A percentile compares a stretch with the other conserved stretches of the same genome.
These are phyloP conservation scores for Lampropteryx suffumata DNA, from an alignment of 2,888 invertebrate species.

Conservation along the genomic window DNA sequence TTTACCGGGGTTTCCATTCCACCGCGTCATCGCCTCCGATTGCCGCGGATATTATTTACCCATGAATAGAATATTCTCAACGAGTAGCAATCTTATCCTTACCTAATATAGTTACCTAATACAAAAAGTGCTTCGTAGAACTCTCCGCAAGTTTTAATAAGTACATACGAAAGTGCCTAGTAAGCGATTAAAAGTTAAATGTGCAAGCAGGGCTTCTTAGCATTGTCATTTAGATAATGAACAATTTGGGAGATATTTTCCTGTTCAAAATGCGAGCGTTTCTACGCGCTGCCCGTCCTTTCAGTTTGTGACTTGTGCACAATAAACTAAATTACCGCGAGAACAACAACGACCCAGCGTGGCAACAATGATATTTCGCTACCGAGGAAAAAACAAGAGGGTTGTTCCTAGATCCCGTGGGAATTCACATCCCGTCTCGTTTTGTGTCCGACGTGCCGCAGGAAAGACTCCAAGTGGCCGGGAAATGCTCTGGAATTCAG, in stretches of 20 bases:
- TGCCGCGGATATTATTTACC: conserved; percentile 42
- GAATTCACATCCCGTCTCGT: conserved; percentile 63
- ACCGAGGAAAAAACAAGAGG: conserved; percentile 72
- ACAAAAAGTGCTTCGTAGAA: not conserved
- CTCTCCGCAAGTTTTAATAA: not conserved
- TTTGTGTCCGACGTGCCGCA: conserved; percentile 60
- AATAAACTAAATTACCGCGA: conserved; percentile 73
- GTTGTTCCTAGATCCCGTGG: conserved; percentile 69
- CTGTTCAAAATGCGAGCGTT: conserved; percentile 53
- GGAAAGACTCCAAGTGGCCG: conserved; percentile 42
- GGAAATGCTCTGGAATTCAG: conserved; percentile 57
- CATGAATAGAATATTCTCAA: conserved; percentile 34
- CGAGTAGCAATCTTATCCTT: conserved; percentile 7
- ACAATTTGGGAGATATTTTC: conserved; percentile 51
- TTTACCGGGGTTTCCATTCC: conserved; percentile 37
- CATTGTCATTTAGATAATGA: conserved; percentile 40
- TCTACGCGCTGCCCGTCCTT: conserved; percentile 45
- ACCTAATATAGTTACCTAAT: no score
- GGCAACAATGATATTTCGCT: conserved; percentile 73
- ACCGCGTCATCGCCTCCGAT: conserved; percentile 45
- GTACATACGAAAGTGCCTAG: conserved; percentile 1
- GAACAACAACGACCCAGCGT: conserved; percentile 56
- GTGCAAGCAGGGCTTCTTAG: conserved; percentile 25
- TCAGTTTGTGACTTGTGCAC: conserved; percentile 61
- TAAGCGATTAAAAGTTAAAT: conserved; percentile 16